Evolutionary conservation across 2,113 vertebrate species (phyloP), one percentile per base, ranked within the genome.

Genomic region (Labeo rohita): DNA sequence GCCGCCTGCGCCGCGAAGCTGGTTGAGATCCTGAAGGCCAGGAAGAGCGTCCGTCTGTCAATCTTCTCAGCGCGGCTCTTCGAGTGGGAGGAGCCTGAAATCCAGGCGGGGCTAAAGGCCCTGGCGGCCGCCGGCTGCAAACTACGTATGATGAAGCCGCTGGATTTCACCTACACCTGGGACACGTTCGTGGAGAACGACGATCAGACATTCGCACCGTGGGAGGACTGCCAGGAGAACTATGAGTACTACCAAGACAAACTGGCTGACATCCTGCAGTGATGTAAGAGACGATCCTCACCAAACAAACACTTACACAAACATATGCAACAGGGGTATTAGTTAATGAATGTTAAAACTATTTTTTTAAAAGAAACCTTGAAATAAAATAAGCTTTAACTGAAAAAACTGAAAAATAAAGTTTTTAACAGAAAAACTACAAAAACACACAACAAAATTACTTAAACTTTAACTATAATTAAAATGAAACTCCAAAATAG

Each of bases 211-310:
- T 97, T 99, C 21, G 93, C 94, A 85, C 96, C 96, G 4, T 99
- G 98, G 98, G 98, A 98, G 89, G 98, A 99, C 95, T 96, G 98
- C 91, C 97, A 98, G 92, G 97, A 98, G 70, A 99, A 98, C 92
- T 97, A 97, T 39, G 94, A 94, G 16, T 98, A 95, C 89, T 98
- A 99, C 0, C 96, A 98, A 18, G 97, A 97, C 47, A 99, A 96
- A 92, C 15, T 99, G 90, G 93, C 95, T 0, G 97, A 98, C 72
- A 96, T 99, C 90, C 92, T 99, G 28, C 94, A 94, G 23, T 94
- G 93, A 95, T 23, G 70, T 91, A 89, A 90, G 45, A 68, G 3
- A 66, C 34, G 6, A 59, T 70, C 72, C 2, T 56, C 7, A 7
- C 8, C 16, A 2, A 8, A 21, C 54, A 2, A 8, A 21, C 54